Base-by-base conservation (phyloP, 2,888 invertebrate genomes). In the Poecilus cupreus region DNA sequence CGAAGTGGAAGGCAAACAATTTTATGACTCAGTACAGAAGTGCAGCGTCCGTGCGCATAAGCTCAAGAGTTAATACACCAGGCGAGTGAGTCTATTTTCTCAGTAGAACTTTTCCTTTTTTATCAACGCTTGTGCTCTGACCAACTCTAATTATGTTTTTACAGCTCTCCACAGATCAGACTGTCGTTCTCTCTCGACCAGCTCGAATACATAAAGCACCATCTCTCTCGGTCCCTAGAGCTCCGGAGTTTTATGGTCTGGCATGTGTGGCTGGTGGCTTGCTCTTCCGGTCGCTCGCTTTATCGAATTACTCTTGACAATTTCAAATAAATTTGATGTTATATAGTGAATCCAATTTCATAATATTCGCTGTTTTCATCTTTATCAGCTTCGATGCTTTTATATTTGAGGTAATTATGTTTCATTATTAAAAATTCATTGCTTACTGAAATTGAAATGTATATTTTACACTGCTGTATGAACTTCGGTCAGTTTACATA, bases 71-170 rank as follows among this genome's bases (percentile, higher is more conserved):
- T 75, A 75, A 75, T 75, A 75, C 24, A 75, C n/a, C 51, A 24
- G 22, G 5, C 74, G 43, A 43, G 32, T 46, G 37, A 70, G 43
- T 75, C 26, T 75, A 26, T 51, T 75, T 75, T 43, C 49, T 74
- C 74, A 32, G 13, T 32, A 51, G 51, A 75, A 51, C 24, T 49
- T 49, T 75, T 49, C 16, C 32, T 75, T 75, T 75, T 26, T 51
- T 75, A 51, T 54, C 51, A 37, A 18, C 51, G 54, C 51, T 37
- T 18, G 49, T 26, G 22, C 22, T 46, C 49, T 46, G 46, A 22
- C 13, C 5, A 13, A 46, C 75, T 75, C 75, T 75, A 75, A 75
- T 75, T 75, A 75, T 75, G 75, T 75, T 75, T 75, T 75, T 75
- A 75, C 75, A 75, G 37, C 49, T 32, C 75, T 32, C 51, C 18